Evolutionary conservation across 2,113 vertebrate genomes (phyloP).

Genomic region (Pseudolaguvia tuberculata): DNA sequence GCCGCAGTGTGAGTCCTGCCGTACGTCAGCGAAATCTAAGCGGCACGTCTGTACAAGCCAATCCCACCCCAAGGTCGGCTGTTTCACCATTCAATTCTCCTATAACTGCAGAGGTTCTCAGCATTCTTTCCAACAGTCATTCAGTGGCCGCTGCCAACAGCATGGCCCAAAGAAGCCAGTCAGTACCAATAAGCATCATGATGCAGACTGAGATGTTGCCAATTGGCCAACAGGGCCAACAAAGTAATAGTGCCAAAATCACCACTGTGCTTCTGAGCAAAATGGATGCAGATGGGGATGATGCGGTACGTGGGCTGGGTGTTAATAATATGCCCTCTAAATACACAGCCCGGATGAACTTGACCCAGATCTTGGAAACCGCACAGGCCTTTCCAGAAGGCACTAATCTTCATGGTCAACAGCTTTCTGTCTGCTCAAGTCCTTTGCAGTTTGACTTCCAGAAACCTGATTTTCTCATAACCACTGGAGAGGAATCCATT

Average conservation of each 20-base stretch:
- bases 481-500: slow-evolving; percentile 77
- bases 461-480: slow-evolving; percentile 91
- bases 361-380: slow-evolving; percentile 97
- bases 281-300: slow-evolving; percentile 90
- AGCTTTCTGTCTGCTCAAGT: slow-evolving; percentile 80
- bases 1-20: slow-evolving; percentile 85
- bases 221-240: slow-evolving; percentile 74
- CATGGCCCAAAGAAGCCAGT: slow-evolving; percentile 93
- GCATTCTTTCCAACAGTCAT: slow-evolving; percentile 78
- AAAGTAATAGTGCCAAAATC: slow-evolving; percentile 86
- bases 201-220: slow-evolving; percentile 94
- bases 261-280: slow-evolving; percentile 94
- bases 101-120: slow-evolving; percentile 82
- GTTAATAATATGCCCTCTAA: slow-evolving; percentile 96
- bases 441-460: slow-evolving; percentile 88
- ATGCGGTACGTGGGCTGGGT: slow-evolving; percentile 90
- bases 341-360: slow-evolving; percentile 98
- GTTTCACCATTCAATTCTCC: slow-evolving; percentile 85
- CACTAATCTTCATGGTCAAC: slow-evolving; percentile 71
- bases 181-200: slow-evolving; percentile 93
- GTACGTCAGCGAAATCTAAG: slow-evolving; percentile 93
- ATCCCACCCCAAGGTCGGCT: slow-evolving; percentile 73
- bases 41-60: slow-evolving; percentile 79
- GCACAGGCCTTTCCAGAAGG: slow-evolving; percentile 68
- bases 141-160: slow-evolving; percentile 79